Percentiles rank a stretch among this genome's conserved stretches.
These are phyloP conservation scores for Lasioglossum oenotherae DNA, from an alignment of 2,888 invertebrate genomes.

Conservation along the genomic window DNA sequence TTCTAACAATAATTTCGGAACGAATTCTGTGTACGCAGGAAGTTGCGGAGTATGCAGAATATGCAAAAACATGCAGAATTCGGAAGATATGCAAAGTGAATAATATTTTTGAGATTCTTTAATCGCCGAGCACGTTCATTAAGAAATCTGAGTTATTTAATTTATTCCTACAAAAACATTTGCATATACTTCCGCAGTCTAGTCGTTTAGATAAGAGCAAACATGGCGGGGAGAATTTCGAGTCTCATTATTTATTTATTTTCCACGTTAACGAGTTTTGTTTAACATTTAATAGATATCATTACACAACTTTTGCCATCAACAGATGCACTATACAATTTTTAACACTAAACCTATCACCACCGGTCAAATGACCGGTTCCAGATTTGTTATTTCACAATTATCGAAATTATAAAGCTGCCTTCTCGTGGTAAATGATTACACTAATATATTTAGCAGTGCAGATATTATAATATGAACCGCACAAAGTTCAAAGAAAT, in stretches of 20 bases:
- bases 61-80: neutral
- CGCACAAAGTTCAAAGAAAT: too few species aligned
- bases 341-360: too few species aligned
- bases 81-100: neutral
- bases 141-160: neutral
- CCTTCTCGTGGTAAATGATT: too few species aligned
- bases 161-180: neutral
- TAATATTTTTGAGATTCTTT: neutral
- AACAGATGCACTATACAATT: neutral
- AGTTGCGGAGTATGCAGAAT: neutral
- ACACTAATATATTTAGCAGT: too few species aligned
- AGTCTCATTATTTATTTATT: conserved; percentile 36
- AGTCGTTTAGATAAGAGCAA: neutral
- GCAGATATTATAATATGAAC: too few species aligned
- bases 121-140: neutral
- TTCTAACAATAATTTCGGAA: neutral
- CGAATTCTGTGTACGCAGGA: neutral
- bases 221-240: neutral
- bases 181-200: neutral
- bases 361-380: too few species aligned
- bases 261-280: neutral
- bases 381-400: too few species aligned
- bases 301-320: neutral
- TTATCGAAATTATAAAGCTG: too few species aligned
- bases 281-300: neutral